Conservation (phyloP, 2,797 vertebrate species). For the Schizothorax lantsangensis region DNA sequence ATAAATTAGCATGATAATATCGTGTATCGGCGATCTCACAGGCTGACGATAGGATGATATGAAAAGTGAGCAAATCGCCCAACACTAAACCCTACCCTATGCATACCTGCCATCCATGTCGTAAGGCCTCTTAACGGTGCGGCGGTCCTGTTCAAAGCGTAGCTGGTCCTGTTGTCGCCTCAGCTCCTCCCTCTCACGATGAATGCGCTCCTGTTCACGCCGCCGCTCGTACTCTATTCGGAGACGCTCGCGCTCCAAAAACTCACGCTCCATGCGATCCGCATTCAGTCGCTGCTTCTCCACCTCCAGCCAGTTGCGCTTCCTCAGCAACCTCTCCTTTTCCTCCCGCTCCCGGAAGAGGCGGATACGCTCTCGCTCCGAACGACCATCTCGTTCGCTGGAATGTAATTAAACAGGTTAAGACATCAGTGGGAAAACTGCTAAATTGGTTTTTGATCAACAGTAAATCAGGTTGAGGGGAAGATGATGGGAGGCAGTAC, state of each 20-base stretch:
- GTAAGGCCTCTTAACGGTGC: slow-evolving; percentile 86
- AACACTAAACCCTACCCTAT: not conserved
- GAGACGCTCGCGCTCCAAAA: slow-evolving; percentile 90
- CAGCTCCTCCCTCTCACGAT: slow-evolving; percentile 91
- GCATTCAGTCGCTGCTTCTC: slow-evolving; percentile 90
- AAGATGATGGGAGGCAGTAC: not conserved
- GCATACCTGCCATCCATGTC: slow-evolving; percentile 85
- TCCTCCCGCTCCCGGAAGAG: slow-evolving; percentile 90
- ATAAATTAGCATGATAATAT: too few species aligned
- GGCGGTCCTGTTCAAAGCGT: slow-evolving; percentile 89
- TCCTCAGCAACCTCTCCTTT: slow-evolving; percentile 84
- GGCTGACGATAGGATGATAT: too few species aligned
- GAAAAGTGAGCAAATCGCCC: too few species aligned
- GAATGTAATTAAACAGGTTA: not conserved
- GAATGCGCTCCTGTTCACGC: slow-evolving; percentile 93
- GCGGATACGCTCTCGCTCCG: slow-evolving; percentile 87
- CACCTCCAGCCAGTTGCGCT: slow-evolving; percentile 87
- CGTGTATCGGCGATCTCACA: too few species aligned
- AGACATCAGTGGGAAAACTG: not conserved
- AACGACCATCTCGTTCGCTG: slow-evolving; percentile 69
- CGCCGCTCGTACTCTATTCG: slow-evolving; percentile 91
- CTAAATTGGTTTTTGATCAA: not conserved
- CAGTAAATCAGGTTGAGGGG: not conserved
- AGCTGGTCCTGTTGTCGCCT: slow-evolving; percentile 92
- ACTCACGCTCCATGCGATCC: slow-evolving; percentile 90